Base-by-base conservation (phyloP, 2,797 vertebrate species). In the Diplodus sargus region DNA sequence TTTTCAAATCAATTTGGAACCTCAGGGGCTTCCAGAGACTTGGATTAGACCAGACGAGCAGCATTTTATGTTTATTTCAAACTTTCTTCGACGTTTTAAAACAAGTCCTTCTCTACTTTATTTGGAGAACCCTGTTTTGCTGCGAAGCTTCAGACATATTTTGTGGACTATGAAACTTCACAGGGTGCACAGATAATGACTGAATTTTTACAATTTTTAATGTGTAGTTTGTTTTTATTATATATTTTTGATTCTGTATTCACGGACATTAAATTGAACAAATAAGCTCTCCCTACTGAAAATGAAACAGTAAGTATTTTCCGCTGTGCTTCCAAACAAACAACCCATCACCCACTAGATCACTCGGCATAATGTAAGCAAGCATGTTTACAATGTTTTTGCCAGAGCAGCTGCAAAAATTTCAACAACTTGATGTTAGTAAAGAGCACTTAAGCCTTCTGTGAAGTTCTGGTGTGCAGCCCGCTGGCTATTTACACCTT, bases 301-400 rank as follows among this genome's bases (percentile, higher is more conserved):
- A 63, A n/a, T 48, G 3, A 22, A 45, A 30, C 39, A 30, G 4
- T 9, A n/a, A 9, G n/a, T 58, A 64, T 62, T 54, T 9, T 9
- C 20, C 3, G 4, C 1, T 0, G 0, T 63, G 60, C 25, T 17
- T 43, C 10, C 28, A 17, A 18, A 5, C 14, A 58, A 71, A 65
- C 0, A 25, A 39, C 25, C 43, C 3, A 23, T 47, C 9, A 39
- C 34, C 14, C 14, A 52, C 65, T 62, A 11, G 1, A 34, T 62
- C 20, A 63, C 14, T 56, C 60, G 25, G 57, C 18, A 53, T 5
- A 69, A 54, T 20, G n/a, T 54, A 59, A 69, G 14, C 25, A 71
- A 69, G 5, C 14, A 52, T 30, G 8, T 42, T 47, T 43, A 61
- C 20, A 39, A 5, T 5, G 4, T 25, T 42, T 12, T 56, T 16